Evolutionary conservation across 2,888 invertebrate genomes (phyloP), one percentile per base, ranked within the genome.

Genomic region (Andrena haemorrhoa): DNA sequence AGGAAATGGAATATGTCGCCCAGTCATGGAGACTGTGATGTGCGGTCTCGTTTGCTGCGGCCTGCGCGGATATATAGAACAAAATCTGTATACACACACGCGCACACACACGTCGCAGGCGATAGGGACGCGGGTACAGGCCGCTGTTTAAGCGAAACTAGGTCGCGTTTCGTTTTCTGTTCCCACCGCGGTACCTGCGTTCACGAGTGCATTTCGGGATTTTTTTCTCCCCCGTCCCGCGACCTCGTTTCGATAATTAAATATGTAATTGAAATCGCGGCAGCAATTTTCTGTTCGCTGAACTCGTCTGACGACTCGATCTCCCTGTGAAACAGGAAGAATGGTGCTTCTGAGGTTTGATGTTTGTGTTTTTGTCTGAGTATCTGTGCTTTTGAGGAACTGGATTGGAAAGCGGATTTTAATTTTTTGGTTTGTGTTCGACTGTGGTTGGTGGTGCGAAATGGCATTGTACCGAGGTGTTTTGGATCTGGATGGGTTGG

Each of bases 131-230:
- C 12, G 35, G 35, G 10, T 8, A 61, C 47, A 41, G 29, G 51
- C 51, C 63, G 64, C 73, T 74, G 82, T 82, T 61, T 65, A 35
- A 70, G 23, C 65, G 64, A 75, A 86, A 86, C 79, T 86, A 63
- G 86, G 86, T 86, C 85, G 76, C 83, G 74, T 82, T 82, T 86
- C 83, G 82, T 82, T 87, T 76, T 85, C 77, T 72, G 73, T 82
- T 41, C 49, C 53, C 53, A 33, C 31, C 66, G 33, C 68, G 41
- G 51, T 72, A 56, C 49, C 64, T 58, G 66, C 56, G 68, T 70
- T 66, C 60, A 64, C 56, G 16, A 49, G 29, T 16, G 56, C 68
- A 49, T 82, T 79, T 71, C 68, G 41, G 26, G 12, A 68, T 68
- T 51, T 64, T 63, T 41, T 69, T 16, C n/a, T 29, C 4, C 1